Conservation (phyloP, 2,113 vertebrate species). For the Cololabis saira region DNA sequence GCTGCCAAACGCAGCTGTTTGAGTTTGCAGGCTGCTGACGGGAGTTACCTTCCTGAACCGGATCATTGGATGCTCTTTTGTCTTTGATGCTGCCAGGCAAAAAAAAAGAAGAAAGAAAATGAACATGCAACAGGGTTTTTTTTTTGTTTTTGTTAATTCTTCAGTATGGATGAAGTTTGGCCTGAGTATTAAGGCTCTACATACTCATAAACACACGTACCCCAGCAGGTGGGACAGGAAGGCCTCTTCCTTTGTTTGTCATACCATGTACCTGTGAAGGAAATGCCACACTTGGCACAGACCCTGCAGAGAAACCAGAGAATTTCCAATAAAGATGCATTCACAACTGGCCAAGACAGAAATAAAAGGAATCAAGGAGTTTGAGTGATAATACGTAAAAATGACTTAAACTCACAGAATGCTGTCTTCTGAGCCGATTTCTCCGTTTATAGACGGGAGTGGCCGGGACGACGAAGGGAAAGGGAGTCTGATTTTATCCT, state of each 20-base stretch:
- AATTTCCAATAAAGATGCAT: background rate
- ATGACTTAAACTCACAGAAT: slow-evolving; percentile 58
- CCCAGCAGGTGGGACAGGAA: slow-evolving; percentile 76
- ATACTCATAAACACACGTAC: slow-evolving; percentile 45
- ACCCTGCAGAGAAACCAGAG: slow-evolving; percentile 56
- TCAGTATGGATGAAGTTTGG: background rate
- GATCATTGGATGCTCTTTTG: slow-evolving; percentile 70
- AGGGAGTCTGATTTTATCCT: slow-evolving; percentile 58
- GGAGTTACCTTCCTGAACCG: slow-evolving; percentile 79
- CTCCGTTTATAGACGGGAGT: slow-evolving; percentile 64
- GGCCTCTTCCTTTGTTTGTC: slow-evolving; percentile 72
- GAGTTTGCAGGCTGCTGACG: background rate
- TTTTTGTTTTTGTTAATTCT: background rate
- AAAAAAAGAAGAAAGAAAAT: background rate
- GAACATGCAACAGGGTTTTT: background rate
- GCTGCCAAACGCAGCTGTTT: background rate
- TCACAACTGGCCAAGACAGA: background rate
- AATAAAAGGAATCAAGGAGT: background rate
- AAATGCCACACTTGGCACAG: slow-evolving; percentile 75
- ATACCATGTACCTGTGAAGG: slow-evolving; percentile 68
- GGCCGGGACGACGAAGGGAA: slow-evolving; percentile 45
- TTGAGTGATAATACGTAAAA: too few species aligned
- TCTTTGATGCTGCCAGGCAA: slow-evolving; percentile 58
- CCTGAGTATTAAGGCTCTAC: background rate
- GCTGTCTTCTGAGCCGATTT: slow-evolving; percentile 56